These are phyloP conservation scores for Drosophila dives DNA, from an alignment of 2,888 invertebrate genomes.

Conservation along the genomic window DNA sequence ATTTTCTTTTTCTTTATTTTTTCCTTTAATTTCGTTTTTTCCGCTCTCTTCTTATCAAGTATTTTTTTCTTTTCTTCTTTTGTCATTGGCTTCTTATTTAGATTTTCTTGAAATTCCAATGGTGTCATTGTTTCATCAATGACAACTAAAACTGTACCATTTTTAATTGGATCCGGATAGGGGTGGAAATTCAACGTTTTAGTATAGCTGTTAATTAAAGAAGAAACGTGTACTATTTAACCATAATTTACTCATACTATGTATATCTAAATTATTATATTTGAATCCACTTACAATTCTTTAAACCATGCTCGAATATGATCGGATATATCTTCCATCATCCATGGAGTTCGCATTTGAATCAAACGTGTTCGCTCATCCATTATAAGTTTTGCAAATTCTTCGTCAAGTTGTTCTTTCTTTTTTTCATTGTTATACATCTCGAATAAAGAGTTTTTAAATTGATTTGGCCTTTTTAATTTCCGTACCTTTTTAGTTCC, in stretches of 20 bases:
- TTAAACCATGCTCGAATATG: conserved; percentile 91
- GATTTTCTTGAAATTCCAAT: conserved; percentile 81
- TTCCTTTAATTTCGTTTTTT: conserved; percentile 71
- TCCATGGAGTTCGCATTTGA: conserved; percentile 85
- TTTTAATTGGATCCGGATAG: conserved; percentile 85
- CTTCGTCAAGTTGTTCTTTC: conserved; percentile 64
- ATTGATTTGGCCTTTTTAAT: conserved; percentile 41
- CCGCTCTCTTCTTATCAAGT: conserved; percentile 55
- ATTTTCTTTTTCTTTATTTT: conserved; percentile 66
- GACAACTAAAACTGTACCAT: conserved; percentile 86
- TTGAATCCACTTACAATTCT: conserved; percentile 86
- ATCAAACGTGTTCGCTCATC: conserved; percentile 85
- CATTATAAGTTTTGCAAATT: conserved; percentile 83
- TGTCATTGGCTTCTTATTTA: conserved; percentile 67
- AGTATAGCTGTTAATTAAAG: conserved; percentile 69
- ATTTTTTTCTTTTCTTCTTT: conserved; percentile 82
- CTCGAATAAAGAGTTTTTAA: conserved; percentile 59
- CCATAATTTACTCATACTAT: neutral
- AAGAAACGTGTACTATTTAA: neutral
- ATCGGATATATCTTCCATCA: conserved; percentile 90
- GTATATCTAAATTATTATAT: too few species aligned
- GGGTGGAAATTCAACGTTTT: conserved; percentile 84
- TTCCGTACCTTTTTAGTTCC: conserved; percentile 67
- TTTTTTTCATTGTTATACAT: conserved; percentile 69
- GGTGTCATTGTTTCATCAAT: conserved; percentile 84